These are phyloP conservation scores for Athetis lepigone DNA, from an alignment of 2,888 invertebrate species.

Conservation along the genomic window DNA sequence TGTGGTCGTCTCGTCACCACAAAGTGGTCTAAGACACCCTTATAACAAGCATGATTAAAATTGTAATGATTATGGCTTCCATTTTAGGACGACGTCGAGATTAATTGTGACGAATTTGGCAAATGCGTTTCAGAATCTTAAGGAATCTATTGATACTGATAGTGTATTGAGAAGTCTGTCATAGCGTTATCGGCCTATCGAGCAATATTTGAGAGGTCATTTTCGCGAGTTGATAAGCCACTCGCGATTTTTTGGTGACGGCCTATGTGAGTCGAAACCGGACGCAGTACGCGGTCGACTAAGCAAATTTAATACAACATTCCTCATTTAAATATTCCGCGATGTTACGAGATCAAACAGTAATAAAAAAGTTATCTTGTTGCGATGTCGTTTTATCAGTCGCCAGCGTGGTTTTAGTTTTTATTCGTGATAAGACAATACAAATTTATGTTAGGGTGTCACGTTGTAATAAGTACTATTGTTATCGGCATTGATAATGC, in stretches of 20 bases:
- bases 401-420: conserved; percentile 75
- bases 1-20: conserved; percentile 11
- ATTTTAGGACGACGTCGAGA: conserved; percentile 3
- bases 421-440: conserved; percentile 87
- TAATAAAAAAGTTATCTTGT: conserved; percentile 80
- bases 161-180: conserved; percentile 40
- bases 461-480: conserved; percentile 83
- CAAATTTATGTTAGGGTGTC: conserved; percentile 89
- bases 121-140: conserved; percentile 34
- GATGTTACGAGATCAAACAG: conserved; percentile 74
- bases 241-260: conserved; percentile 21
- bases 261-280: conserved; percentile 22
- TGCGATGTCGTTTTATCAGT: conserved; percentile 80
- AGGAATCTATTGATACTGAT: conserved; percentile 30
- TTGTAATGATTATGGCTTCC: conserved; percentile 16
- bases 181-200: conserved; percentile 47
- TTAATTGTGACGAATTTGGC: conserved; percentile 41
- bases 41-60: conserved; percentile 25
- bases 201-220: conserved; percentile 46
- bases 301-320: conserved; percentile 49
- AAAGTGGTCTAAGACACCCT: conserved; percentile 22
- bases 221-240: conserved; percentile 56
- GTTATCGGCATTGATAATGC: conserved; percentile 87
- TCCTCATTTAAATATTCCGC: conserved; percentile 56
- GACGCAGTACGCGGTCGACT: conserved; percentile 27